Conservation (phyloP, 2,888 invertebrate genomes). For the Acanthosepion lycidas region DNA sequence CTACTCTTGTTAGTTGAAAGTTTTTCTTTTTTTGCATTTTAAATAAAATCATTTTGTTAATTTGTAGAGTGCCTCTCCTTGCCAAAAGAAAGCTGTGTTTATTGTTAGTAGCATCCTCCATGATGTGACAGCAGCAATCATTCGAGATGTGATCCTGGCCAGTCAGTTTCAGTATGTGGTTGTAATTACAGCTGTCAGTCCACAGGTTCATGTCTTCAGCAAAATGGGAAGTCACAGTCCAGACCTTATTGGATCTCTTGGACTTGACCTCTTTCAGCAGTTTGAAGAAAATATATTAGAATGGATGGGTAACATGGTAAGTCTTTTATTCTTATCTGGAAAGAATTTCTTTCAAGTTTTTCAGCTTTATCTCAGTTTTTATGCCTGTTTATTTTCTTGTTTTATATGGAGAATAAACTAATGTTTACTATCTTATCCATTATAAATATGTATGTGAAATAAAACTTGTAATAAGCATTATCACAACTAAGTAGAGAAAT, state of each 20-base stretch:
- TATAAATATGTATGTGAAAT: too few species aligned
- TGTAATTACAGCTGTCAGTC: conserved; percentile 79
- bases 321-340: not conserved
- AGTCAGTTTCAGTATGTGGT: conserved; percentile 80
- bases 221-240: conserved; percentile 71
- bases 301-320: conserved; percentile 80
- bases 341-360: too few species aligned
- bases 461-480: too few species aligned
- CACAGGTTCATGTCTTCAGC: conserved; percentile 78
- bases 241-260: conserved; percentile 60
- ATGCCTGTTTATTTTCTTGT: too few species aligned
- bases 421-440: too few species aligned
- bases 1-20: too few species aligned
- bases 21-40: too few species aligned
- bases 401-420: too few species aligned
- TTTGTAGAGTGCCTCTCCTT: not conserved
- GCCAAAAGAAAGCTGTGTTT: conserved; percentile 77
- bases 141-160: conserved; percentile 79
- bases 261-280: conserved; percentile 67
- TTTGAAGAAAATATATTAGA: conserved; percentile 76
- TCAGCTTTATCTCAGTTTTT: too few species aligned
- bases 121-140: conserved; percentile 78
- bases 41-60: not conserved
- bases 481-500: too few species aligned
- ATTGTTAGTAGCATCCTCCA: conserved; percentile 79